Base-by-base conservation (phyloP, 1,140 invertebrate species). In the Chrysomallon squamiferum region DNA sequence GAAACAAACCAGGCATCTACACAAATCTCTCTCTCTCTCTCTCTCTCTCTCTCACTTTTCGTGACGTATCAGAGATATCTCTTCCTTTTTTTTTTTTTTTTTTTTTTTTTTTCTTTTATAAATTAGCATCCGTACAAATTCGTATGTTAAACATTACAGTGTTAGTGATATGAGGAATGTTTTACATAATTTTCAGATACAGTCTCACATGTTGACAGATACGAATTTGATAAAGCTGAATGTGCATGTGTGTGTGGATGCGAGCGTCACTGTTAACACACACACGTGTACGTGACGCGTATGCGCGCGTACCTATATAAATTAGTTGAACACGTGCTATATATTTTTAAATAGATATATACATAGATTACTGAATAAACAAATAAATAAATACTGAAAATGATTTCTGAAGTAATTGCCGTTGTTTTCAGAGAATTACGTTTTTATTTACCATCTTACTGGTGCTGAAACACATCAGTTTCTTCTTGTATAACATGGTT, bases 211-310 rank as follows among this genome's bases (percentile, higher is more conserved):
- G 49, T 27, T 50, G 11, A 9, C 20, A 11, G 49, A 2, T 22
- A 50, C 20, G 49, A 4, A 50, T n/a, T n/a, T n/a, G 27, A 62
- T 29, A 52, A 2, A 27, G 22, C 20, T 27, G 25, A 22, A 30
- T 57, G 13, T 57, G 35, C 43, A 2, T 65, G 22, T 59, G 32
- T 59, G 38, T 64, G 15, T 54, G 18, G 32, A 27, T 64, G 22
- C 38, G n/a, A 6, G 11, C 38, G 9, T 54, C 20, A 22, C 18
- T n/a, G 38, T 57, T n/a, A n/a, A n/a, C n/a, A n/a, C n/a, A n/a
- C n/a, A n/a, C n/a, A n/a, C n/a, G n/a, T n/a, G n/a, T n/a, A n/a
- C n/a, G n/a, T n/a, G n/a, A n/a, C n/a, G n/a, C n/a, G n/a, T 56
- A 27, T 64, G 22, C 38, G n/a, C 9, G 11, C 38, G 9, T 54